Conservation (phyloP, 2,888 invertebrate genomes). For the Vanessa cardui region DNA sequence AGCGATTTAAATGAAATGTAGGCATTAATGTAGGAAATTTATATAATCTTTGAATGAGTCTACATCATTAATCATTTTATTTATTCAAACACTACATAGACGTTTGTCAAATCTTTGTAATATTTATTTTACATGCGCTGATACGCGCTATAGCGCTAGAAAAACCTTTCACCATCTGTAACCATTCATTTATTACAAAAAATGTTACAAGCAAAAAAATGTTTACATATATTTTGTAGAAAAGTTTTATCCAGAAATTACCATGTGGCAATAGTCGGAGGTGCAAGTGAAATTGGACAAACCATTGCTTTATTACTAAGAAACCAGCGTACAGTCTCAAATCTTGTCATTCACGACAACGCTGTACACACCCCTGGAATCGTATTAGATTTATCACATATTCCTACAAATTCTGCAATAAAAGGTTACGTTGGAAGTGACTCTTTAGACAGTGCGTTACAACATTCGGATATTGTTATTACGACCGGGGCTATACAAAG, state of each 20-base stretch:
- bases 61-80: neutral
- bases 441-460: constrained; percentile 63
- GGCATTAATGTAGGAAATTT: too few relatives aligned
- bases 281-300: constrained; percentile 78
- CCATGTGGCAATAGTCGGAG: constrained; percentile 69
- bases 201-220: constrained; percentile 36
- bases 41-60: too few relatives aligned
- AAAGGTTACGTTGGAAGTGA: constrained; percentile 59
- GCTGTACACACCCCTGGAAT: constrained; percentile 64
- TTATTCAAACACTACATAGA: neutral
- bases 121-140: neutral
- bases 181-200: neutral
- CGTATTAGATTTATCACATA: constrained; percentile 72
- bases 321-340: constrained; percentile 81
- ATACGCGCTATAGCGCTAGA: too few relatives aligned
- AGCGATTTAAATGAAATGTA: too few relatives aligned
- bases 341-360: constrained; percentile 83
- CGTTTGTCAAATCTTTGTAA: neutral
- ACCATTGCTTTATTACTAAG: constrained; percentile 82
- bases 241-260: constrained; percentile 46
- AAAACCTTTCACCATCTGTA: too few relatives aligned
- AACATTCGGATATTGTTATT: constrained; percentile 85
- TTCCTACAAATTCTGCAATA: constrained; percentile 63
- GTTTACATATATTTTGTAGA: constrained; percentile 34
- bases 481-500: constrained; percentile 85